Evolutionary conservation across 2,797 vertebrate genomes (phyloP), one percentile per base, ranked within the genome.

Genomic region (Nyctibius grandis): DNA sequence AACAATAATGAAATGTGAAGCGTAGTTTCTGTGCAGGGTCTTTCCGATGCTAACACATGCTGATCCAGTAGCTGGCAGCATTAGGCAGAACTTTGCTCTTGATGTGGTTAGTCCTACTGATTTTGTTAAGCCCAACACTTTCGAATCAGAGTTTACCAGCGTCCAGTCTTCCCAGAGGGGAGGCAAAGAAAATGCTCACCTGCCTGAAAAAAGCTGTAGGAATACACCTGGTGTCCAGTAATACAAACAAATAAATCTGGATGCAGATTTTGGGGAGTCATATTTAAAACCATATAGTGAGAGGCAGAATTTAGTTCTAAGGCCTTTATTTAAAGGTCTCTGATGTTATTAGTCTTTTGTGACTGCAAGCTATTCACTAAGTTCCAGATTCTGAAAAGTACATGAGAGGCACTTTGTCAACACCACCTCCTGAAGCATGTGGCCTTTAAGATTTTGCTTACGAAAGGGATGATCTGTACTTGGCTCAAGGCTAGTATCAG

Each of bases 401-500:
- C 13, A 28, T 2, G 11, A 33, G 70, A 61, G 15, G 9, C 9
- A 11, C 13, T 57, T 47, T 53, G n/a, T 33, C 63, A 61, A 12
- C 25, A 56, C 3, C 42, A 44, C 5, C 10, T 77, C 33, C 38
- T 50, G 34, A 29, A 23, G 21, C 9, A 59, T 3, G 11, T 26
- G 42, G 26, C 25, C 18, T 44, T 70, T 26, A 36, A 36, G 6
- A 5, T 45, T 31, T 84, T 0, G 0, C 15, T 70, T 48, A 38
- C 4, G 5, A 70, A 77, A 36, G 29, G 47, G 20, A 16, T 57
- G 23, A 56, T 44, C 28, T 74, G 23, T 67, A 12, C 15, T 57
- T 28, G 23, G 10, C 5, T 51, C 0, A 1, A 80, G 9, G 25
- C 50, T 47, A 18, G 6, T 61, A 29, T n/a, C 36, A 60, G 33